A percentile compares a stretch with the other conserved stretches of the same genome.
phyloP scores from a whole-genome alignment of 2,888 invertebrate genomes.

The Drosophila atripex region DNA sequence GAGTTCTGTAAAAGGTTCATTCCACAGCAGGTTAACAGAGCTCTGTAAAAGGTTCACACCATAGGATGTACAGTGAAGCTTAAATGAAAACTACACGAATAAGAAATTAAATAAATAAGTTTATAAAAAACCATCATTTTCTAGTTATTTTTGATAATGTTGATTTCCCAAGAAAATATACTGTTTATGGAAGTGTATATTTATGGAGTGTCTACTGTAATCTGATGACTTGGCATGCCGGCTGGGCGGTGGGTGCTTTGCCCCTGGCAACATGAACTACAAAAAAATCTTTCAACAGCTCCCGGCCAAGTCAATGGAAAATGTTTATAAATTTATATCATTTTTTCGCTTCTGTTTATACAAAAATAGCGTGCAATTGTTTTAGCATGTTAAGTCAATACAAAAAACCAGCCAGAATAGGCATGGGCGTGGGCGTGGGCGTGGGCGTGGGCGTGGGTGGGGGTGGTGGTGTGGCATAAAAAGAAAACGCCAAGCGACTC shows the following conservation, averaged over 20 bases:
- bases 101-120: not conserved
- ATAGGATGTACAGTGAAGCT: not conserved
- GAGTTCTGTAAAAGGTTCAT: conserved; percentile 6
- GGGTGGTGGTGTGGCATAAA: conserved; percentile 9
- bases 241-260: conserved; percentile 1
- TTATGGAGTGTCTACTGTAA: not conserved
- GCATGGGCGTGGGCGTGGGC: not conserved
- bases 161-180: not conserved
- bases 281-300: conserved; percentile 26
- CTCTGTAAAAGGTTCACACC: conserved; percentile 1
- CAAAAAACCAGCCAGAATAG: no score
- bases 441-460: not conserved
- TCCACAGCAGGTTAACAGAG: conserved; percentile 16
- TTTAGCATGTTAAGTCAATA: conserved; percentile 16
- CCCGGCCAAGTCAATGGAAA: conserved; percentile 28
- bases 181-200: not conserved
- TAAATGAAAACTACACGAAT: not conserved
- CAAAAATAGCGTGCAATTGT: conserved; percentile 41
- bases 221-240: not conserved
- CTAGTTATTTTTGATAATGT: not conserved
- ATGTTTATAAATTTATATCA: conserved; percentile 36
- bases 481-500: conserved; percentile 8
- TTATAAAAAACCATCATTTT: not conserved
- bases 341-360: conserved; percentile 26
- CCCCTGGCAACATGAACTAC: conserved; percentile 29